Evolutionary conservation across 2,888 invertebrate genomes (phyloP).

Genomic region (Pycnomerus fuliginosus): DNA sequence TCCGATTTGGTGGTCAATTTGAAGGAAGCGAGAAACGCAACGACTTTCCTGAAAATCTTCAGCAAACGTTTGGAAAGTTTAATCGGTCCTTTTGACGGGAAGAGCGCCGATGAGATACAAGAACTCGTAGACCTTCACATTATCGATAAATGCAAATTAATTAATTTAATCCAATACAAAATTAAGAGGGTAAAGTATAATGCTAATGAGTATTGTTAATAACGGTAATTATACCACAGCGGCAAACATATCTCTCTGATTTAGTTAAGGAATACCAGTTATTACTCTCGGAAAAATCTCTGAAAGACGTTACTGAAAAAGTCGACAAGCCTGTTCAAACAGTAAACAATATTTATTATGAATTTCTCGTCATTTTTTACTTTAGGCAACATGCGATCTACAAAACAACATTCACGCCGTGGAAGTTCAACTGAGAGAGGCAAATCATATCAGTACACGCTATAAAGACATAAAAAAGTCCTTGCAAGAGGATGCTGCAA

Average conservation of each 20-base stretch:
- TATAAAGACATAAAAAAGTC: constrained; percentile 71
- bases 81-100: constrained; percentile 54
- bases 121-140: constrained; percentile 67
- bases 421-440: constrained; percentile 79
- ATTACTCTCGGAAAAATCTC: constrained; percentile 61
- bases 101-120: constrained; percentile 55
- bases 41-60: constrained; percentile 45
- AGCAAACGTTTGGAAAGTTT: constrained; percentile 40
- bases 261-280: constrained; percentile 64
- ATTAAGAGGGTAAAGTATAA: constrained; percentile 56
- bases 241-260: constrained; percentile 59
- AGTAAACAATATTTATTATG: constrained; percentile 50
- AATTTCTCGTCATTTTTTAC: no score
- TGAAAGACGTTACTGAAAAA: constrained; percentile 49
- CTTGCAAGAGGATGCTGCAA: constrained; percentile 68
- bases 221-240: constrained; percentile 34
- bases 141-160: constrained; percentile 69
- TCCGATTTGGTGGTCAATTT: constrained; percentile 63
- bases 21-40: constrained; percentile 58
- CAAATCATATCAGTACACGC: constrained; percentile 75
- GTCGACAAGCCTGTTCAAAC: constrained; percentile 63
- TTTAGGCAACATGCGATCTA: constrained; percentile 64
- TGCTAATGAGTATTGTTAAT: constrained; percentile 5
- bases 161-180: constrained; percentile 71
- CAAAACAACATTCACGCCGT: constrained; percentile 82